These are phyloP conservation scores for Sus cebifrons DNA, from an alignment of 2,797 vertebrate species.

Conservation along the genomic window DNA sequence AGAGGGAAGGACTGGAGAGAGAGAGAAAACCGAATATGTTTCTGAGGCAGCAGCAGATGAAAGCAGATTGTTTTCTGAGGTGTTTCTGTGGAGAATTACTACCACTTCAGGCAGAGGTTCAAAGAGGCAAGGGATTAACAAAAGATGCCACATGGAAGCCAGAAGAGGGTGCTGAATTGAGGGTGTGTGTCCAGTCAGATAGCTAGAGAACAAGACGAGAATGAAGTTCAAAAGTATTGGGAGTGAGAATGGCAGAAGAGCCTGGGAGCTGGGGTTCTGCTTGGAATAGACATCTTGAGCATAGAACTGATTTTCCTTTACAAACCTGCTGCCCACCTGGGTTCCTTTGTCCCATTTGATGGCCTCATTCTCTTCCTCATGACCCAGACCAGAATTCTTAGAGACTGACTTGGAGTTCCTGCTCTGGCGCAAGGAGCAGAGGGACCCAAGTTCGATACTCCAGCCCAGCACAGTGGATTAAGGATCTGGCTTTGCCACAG, in stretches of 20 bases:
- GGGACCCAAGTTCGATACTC: too few relatives aligned
- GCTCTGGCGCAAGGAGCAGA: too few relatives aligned
- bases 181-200: neutral
- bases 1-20: constrained; percentile 17
- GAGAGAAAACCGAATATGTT: neutral
- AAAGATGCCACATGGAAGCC: neutral
- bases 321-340: neutral
- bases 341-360: constrained; percentile 2
- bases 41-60: neutral
- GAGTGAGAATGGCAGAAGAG: neutral
- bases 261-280: neutral
- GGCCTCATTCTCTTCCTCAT: neutral
- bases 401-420: neutral
- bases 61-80: constrained; percentile 15
- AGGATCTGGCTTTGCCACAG: too few relatives aligned
- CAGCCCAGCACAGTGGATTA: too few relatives aligned
- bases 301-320: constrained; percentile 20
- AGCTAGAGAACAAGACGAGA: neutral
- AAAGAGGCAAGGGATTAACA: neutral
- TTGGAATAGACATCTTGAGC: neutral
- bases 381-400: constrained; percentile 6
- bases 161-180: constrained; percentile 4
- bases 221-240: neutral
- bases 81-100: neutral
- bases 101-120: neutral